Conservation (phyloP, 2,888 invertebrate genomes). For the Diaphora mendica region DNA sequence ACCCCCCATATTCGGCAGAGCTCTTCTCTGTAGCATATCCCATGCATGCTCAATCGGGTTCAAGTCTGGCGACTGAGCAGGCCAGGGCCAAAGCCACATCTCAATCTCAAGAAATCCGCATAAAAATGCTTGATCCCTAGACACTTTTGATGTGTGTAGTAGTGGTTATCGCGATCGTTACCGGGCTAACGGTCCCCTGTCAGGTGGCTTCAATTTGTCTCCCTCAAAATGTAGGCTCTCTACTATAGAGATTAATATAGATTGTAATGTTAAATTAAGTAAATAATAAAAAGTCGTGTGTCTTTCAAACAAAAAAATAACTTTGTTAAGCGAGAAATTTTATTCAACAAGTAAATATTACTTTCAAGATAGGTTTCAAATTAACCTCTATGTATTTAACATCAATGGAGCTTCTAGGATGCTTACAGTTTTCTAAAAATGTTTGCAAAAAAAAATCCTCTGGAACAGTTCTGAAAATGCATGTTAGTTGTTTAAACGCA, state of each 20-base stretch:
- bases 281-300: too few relatives aligned
- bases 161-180: not conserved
- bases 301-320: too few relatives aligned
- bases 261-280: not conserved
- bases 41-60: too few relatives aligned
- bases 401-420: not conserved
- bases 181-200: not conserved
- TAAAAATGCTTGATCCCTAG: too few relatives aligned
- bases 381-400: not conserved
- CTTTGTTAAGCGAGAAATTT: too few relatives aligned
- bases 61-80: too few relatives aligned
- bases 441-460: not conserved
- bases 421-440: not conserved
- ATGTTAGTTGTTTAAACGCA: not conserved
- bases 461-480: not conserved
- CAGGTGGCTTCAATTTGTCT: not conserved
- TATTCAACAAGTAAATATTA: too few relatives aligned
- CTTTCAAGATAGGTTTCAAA: not conserved
- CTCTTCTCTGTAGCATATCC: too few relatives aligned
- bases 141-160: too few relatives aligned
- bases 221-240: not conserved
- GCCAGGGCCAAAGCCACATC: too few relatives aligned
- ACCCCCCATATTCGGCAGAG: too few relatives aligned
- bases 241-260: not conserved
- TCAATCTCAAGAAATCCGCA: too few relatives aligned